Base-by-base conservation (phyloP, 2,888 invertebrate genomes). In the Magallana nippona region DNA sequence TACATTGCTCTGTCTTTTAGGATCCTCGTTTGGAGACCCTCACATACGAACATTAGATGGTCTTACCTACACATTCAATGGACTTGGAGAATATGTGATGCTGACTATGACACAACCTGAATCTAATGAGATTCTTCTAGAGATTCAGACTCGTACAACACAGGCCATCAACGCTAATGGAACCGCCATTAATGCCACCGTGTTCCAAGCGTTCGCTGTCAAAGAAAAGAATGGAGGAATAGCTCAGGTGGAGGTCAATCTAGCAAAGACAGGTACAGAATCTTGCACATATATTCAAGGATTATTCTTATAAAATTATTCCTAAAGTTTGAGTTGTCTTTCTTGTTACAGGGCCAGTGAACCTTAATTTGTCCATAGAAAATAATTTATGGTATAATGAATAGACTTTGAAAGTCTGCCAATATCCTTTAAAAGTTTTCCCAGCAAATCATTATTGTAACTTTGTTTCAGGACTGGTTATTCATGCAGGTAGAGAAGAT, bases 41-140 rank as follows among this genome's bases (percentile, higher is more conserved):
- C 90, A 90, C 71, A 83, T 89, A 15, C 77, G 77, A 3, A 88
- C 88, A 0, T 63, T 89, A 32, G 90, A 90, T 85, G 86, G 84
- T 5, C 79, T 84, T 22, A 81, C 83, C 78, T 90, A 85, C 84
- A 89, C 88, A 27, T 89, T 88, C 81, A 90, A 89, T 81, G 90
- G 89, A 32, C 79, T 85, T 13, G 89, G 89, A 77, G 90, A 90
- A 80, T 89, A 88, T 79, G 83, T 55, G 17, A 71, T 90, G n/a
- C 5, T 88, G 56, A 57, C 58, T 27, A 17, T 85, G 0, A 15
- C 22, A 17, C 55, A 78, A 17, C 55, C 27, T 8, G 78, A n/a
- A 8, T n/a, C 32, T 22, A 55, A 63, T 8, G 56, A 32, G 2
- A 78, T 78, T 27, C 58, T 63, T 78, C 58, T 84, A 15, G 78